Evolutionary conservation across 2,888 invertebrate species (phyloP).

Genomic region (Cactoblastis cactorum): DNA sequence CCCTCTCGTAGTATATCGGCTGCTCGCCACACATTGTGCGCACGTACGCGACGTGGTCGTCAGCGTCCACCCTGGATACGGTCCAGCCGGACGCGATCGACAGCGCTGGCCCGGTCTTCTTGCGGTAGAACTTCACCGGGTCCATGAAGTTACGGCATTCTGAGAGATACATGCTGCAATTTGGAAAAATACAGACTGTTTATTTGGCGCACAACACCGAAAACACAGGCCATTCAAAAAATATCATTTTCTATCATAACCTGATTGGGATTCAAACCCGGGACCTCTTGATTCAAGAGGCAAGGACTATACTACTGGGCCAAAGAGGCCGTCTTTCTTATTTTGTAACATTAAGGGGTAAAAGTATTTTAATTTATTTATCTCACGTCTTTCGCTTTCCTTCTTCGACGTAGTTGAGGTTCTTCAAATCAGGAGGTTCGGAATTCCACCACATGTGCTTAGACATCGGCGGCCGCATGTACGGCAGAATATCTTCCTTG

Average conservation of each 20-base stretch:
- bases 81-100: constrained; percentile 66
- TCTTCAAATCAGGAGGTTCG: constrained; percentile 50
- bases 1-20: constrained; percentile 66
- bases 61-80: constrained; percentile 57
- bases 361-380: neutral
- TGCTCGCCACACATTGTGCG: constrained; percentile 54
- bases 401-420: constrained; percentile 43
- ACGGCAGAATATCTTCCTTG: constrained; percentile 58
- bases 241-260: no score
- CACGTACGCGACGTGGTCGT: constrained; percentile 56
- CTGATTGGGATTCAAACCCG: no score
- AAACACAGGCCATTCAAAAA: no score
- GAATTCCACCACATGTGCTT: constrained; percentile 65
- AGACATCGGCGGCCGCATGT: constrained; percentile 52
- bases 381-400: constrained; percentile 43
- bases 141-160: constrained; percentile 52
- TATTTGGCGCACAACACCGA: neutral
- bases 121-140: constrained; percentile 55
- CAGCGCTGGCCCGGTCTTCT: constrained; percentile 55
- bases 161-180: constrained; percentile 47
- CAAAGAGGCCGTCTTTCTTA: no score
- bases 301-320: no score
- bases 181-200: neutral
- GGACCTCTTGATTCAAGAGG: no score
- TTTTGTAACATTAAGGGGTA: neutral